Percentiles rank a stretch among this genome's conserved stretches.
Conservation (phyloP, 1,140 invertebrate species). For the Harpegnathos saltator region DNA sequence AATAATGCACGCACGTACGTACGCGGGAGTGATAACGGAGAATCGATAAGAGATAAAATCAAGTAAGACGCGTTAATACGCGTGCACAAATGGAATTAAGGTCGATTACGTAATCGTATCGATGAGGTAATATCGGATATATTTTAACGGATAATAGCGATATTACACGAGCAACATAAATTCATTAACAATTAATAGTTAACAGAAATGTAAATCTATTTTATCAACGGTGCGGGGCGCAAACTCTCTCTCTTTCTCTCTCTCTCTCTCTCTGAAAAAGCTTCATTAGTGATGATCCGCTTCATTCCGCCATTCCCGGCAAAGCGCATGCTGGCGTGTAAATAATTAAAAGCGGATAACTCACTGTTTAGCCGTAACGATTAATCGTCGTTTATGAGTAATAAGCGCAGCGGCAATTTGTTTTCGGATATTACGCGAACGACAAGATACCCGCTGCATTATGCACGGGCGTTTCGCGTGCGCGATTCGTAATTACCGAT, state of each 20-base stretch:
- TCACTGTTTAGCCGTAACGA: constrained; percentile 52
- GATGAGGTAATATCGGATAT: neutral
- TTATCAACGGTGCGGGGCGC: neutral
- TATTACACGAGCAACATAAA: neutral
- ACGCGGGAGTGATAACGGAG: too few relatives aligned
- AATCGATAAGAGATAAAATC: too few relatives aligned
- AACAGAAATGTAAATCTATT: neutral
- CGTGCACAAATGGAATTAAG: too few relatives aligned
- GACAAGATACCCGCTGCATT: constrained; percentile 49
- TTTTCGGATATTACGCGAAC: constrained; percentile 47
- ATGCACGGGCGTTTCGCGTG: constrained; percentile 37
- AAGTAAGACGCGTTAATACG: too few relatives aligned
- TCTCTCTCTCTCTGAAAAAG: too few relatives aligned
- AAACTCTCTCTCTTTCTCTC: too few relatives aligned
- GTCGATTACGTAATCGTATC: neutral
- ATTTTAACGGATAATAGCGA: neutral
- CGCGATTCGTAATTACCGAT: constrained; percentile 44
- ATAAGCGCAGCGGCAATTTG: constrained; percentile 54
- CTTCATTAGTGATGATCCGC: constrained; percentile 1
- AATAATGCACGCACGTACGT: neutral
- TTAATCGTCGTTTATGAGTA: constrained; percentile 62
- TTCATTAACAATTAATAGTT: neutral
- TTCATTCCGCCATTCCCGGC: constrained; percentile 18
- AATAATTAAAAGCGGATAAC: constrained; percentile 56
- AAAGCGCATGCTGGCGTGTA: constrained; percentile 12